Evolutionary conservation across 2,888 invertebrate species (phyloP).

Genomic region (Petrolisthes cinctipes): DNA sequence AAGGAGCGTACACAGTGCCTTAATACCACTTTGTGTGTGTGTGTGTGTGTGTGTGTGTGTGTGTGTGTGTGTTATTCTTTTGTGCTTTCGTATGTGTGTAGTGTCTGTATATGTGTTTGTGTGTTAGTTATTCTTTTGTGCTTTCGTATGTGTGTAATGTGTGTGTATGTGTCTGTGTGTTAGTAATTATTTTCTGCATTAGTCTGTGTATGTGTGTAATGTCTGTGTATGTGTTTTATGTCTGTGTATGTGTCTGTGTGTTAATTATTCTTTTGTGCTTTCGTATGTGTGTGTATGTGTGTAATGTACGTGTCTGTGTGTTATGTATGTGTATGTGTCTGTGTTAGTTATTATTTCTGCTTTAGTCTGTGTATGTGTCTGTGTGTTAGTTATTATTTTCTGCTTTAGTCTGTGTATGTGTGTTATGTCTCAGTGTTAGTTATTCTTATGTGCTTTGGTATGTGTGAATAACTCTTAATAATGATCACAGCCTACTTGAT

Average conservation of each 20-base stretch:
- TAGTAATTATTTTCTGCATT: too few relatives aligned
- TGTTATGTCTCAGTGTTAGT: too few relatives aligned
- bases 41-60: constrained; percentile 11
- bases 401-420: not conserved
- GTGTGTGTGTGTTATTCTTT: not conserved
- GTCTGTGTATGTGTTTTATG: not conserved
- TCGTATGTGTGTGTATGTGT: not conserved
- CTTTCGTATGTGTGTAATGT: constrained; percentile 2
- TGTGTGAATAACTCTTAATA: too few relatives aligned
- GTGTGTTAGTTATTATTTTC: not conserved
- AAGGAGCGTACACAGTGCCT: too few relatives aligned
- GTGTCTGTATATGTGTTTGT: not conserved
- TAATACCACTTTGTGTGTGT: not conserved
- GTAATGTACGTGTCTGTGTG: not conserved
- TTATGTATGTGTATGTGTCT: not conserved
- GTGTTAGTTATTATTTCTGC: not conserved
- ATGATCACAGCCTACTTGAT: too few relatives aligned
- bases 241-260: constrained; percentile 14
- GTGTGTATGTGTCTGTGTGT: constrained; percentile 21
- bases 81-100: not conserved
- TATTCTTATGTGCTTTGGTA: too few relatives aligned
- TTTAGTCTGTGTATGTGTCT: not conserved
- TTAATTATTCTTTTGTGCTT: not conserved
- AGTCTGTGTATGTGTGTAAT: constrained; percentile 20
- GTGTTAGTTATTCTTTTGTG: not conserved